phyloP scores from a whole-genome alignment of 2,888 invertebrate species.

The Sipunculus nudus region DNA sequence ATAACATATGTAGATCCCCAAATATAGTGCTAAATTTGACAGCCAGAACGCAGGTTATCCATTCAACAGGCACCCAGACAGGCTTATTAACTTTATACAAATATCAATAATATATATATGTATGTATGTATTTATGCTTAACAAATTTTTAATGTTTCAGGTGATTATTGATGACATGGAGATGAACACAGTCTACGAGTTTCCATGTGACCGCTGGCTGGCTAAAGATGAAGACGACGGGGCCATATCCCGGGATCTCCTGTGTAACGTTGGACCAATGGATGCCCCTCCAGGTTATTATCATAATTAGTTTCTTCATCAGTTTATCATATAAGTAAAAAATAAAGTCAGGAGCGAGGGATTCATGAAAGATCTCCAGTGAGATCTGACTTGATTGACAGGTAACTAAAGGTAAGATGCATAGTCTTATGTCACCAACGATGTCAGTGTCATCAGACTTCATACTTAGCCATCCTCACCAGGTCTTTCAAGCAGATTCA shows the following conservation, averaged over 20 bases:
- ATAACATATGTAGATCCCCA: too few relatives aligned
- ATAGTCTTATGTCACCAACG: too few relatives aligned
- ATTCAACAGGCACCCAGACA: too few relatives aligned
- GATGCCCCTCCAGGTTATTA: conserved; percentile 56
- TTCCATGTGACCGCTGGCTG: conserved; percentile 64
- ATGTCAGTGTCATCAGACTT: too few relatives aligned
- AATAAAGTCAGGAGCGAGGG: too few relatives aligned
- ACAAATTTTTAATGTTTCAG: conserved; percentile 33
- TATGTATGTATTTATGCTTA: background rate
- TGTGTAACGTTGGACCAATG: conserved; percentile 49
- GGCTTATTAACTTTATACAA: too few relatives aligned
- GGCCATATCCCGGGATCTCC: conserved; percentile 57
- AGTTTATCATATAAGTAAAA: background rate
- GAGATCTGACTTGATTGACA: too few relatives aligned
- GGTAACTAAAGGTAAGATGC: too few relatives aligned
- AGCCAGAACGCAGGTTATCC: too few relatives aligned
- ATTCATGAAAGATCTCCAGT: too few relatives aligned
- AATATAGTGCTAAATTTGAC: background rate
- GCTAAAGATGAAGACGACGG: conserved; percentile 65
- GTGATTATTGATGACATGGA: conserved; percentile 64
- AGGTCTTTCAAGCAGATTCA: too few relatives aligned
- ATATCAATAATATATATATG: background rate
- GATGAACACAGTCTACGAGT: conserved; percentile 61
- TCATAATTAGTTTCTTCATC: background rate
- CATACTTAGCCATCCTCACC: too few relatives aligned